A percentile compares a stretch with the other conserved stretches of the same genome.
phyloP scores from a whole-genome alignment of 2,888 invertebrate genomes.

The Drosophila picticornis region DNA sequence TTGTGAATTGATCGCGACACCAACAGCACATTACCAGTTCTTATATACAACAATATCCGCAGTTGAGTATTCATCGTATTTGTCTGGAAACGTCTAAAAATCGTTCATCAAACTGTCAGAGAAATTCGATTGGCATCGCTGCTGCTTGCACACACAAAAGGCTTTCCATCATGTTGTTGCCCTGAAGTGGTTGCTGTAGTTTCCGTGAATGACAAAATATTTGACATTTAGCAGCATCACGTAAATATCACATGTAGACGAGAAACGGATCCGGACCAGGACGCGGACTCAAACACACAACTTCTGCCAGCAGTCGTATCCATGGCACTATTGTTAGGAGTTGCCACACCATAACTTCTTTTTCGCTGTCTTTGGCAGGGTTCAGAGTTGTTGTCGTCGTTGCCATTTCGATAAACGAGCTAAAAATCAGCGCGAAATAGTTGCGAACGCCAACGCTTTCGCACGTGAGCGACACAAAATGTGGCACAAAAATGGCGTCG shows the following conservation, averaged over 20 bases:
- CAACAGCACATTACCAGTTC: neutral
- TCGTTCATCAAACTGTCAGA: conserved; percentile 71
- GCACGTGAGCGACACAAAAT: conserved; percentile 55
- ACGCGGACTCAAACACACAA: neutral
- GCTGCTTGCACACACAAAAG: conserved; percentile 4
- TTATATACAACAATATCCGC: conserved; percentile 32
- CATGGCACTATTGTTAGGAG: conserved; percentile 19
- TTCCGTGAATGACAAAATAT: conserved; percentile 69
- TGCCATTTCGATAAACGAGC: conserved; percentile 63
- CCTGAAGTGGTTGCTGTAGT: neutral
- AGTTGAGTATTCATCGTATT: conserved; percentile 39
- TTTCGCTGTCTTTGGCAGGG: neutral
- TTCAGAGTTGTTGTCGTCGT: conserved; percentile 16
- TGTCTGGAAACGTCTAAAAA: conserved; percentile 47
- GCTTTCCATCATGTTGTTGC: conserved; percentile 7
- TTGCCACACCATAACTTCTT: conserved; percentile 11
- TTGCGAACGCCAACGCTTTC: conserved; percentile 31
- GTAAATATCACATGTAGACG: conserved; percentile 55
- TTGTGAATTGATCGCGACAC: neutral
- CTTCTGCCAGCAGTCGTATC: conserved; percentile 12
- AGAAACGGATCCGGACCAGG: neutral
- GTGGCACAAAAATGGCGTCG: conserved; percentile 63
- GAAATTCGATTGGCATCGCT: conserved; percentile 53
- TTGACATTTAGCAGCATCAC: conserved; percentile 78
- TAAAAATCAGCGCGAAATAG: conserved; percentile 73